Base-by-base conservation (phyloP, 2,888 invertebrate species). In the Sepioteuthis lessoniana region DNA sequence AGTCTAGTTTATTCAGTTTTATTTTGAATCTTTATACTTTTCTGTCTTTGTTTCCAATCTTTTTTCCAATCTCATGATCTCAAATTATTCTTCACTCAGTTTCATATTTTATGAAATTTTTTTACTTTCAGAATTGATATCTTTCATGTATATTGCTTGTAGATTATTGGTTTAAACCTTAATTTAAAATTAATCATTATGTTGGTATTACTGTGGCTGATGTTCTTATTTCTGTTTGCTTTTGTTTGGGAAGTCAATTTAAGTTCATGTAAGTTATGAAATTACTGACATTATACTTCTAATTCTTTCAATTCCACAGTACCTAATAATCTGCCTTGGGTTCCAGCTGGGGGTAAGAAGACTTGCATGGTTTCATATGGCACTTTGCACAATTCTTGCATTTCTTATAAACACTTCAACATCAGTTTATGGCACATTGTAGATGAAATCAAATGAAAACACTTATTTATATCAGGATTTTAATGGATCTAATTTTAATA, bases 261-360 rank as follows among this genome's bases (percentile, higher is more conserved):
- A 76, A 76, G 1, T 16, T n/a, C 0, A 76, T 35, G n/a, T 76
- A n/a, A 76, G 76, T 16, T 7, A 76, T 76, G 76, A 76, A 16
- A 76, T 76, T 76, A 76, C n/a, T 76, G 76, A 76, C 25, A n/a
- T 19, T 35, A 13, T 76, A 76, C n/a, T 76, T 76, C 16, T 76
- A 76, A 76, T 76, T 76, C 76, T 76, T 76, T 76, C 76, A 76
- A 76, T 76, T 76, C n/a, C 76, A 76, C 76, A 76, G 76, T n/a
- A 76, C 76, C n/a, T n/a, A n/a, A n/a, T n/a, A n/a, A n/a, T n/a
- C n/a, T n/a, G n/a, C n/a, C 76, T 76, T 76, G 76, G 76, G 76
- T 76, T 76, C 76, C 76, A 16, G 76, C 35, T 76, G 13, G 76
- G 76, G 76, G 76, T 76, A 76, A 76, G 76, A 35, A 35, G 76